These are phyloP conservation scores for Melanotus villosus DNA, from an alignment of 2,888 invertebrate genomes.

Conservation along the genomic window DNA sequence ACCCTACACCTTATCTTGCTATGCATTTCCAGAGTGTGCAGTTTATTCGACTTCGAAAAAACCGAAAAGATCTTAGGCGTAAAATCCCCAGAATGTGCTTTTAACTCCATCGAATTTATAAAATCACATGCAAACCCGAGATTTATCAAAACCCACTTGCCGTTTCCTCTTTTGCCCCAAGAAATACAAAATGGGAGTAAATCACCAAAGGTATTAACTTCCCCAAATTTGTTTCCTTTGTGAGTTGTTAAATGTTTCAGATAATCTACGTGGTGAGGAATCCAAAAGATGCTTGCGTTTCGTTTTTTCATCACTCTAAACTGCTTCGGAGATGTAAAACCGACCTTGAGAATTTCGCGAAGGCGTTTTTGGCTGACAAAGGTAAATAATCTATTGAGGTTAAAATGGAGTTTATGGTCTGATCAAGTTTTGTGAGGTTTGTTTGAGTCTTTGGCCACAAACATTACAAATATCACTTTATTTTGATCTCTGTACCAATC, in stretches of 20 bases:
- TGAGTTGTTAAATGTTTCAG: conserved; percentile 66
- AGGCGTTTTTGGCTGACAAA: conserved; percentile 77
- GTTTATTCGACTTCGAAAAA: background rate
- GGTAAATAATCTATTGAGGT: too few relatives aligned
- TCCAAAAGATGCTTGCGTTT: conserved; percentile 92
- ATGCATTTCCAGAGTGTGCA: background rate
- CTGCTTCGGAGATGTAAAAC: conserved; percentile 72
- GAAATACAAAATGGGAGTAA: conserved; percentile 66
- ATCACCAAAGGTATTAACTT: conserved; percentile 61
- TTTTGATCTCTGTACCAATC: too few relatives aligned
- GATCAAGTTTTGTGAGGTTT: too few relatives aligned
- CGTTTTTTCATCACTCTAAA: conserved; percentile 87
- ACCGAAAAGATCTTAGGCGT: background rate
- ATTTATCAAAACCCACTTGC: conserved; percentile 78
- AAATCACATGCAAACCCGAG: conserved; percentile 53
- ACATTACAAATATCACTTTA: too few relatives aligned
- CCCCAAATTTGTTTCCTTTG: background rate
- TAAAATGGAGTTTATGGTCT: too few relatives aligned
- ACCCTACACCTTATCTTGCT: too few relatives aligned
- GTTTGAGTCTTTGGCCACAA: too few relatives aligned
- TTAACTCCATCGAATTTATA: background rate
- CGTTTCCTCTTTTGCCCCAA: conserved; percentile 72
- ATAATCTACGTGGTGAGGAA: conserved; percentile 90
- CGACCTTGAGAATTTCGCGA: conserved; percentile 82
- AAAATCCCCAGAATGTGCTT: background rate